Evolutionary conservation across 2,797 vertebrate species (phyloP), one percentile per base, ranked within the genome.

Genomic region (Coreius guichenoti): DNA sequence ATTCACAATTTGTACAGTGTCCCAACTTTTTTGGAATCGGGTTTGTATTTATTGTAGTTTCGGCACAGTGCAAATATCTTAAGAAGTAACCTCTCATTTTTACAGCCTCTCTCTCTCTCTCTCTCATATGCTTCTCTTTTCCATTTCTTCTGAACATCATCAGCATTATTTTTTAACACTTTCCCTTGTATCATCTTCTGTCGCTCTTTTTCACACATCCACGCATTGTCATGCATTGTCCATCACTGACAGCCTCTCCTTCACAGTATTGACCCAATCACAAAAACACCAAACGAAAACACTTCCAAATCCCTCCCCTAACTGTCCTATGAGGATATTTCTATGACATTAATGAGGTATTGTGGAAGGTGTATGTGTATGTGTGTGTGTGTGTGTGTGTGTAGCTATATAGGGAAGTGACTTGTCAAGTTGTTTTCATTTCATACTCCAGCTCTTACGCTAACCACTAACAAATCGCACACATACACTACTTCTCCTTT

Each of bases 121-220:
- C 23, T 23, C 63, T 17, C 13, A 36, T 23, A 13, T 58, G 51
- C 12, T 56, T 51, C 33, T 67, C 81, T 91, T 95, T 95, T 94
- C 85, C 93, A 89, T 93, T 94, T 86, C 93, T 91, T 93, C 93
- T 93, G 8, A 54, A 79, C 80, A 79, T 65, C 70, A 29, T 87
- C 83, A 82, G 83, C 54, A 43, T 21, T 31, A 43, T 47, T 72
- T 78, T 76, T 51, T 51, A 65, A 80, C 68, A 86, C 69, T 43
- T 85, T 78, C 69, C 49, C 61, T 31, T 43, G 54, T 63, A 75
- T 84, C 31, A 61, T 65, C 56, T 73, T 56, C 65, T 68, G 69
- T 47, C 76, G 4, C 39, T 51, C 63, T 56, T 21, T 67, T 14
- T 54, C 77, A 70, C 76, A 58, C 67, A 51, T 47, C 8, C 17